These are phyloP conservation scores for Eumeta japonica DNA, from an alignment of 1,140 invertebrate species.

Conservation along the genomic window DNA sequence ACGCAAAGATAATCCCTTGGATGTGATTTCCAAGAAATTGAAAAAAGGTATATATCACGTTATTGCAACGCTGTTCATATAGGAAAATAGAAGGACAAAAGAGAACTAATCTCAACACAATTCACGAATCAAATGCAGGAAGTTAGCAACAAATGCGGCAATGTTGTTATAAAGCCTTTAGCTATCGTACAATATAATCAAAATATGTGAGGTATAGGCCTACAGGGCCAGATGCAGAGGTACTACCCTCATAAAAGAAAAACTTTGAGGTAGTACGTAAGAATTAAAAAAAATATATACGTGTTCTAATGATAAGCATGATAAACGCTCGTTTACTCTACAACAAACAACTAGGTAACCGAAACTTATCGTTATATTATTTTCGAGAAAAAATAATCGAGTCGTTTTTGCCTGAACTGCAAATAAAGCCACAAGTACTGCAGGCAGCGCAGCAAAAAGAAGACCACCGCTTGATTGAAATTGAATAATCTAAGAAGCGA, in stretches of 20 bases:
- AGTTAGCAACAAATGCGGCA: slow-evolving; percentile 17
- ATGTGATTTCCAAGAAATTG: no score
- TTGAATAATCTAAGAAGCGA: slow-evolving; percentile 1
- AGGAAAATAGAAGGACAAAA: no score
- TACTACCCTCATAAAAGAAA: slow-evolving; percentile 30
- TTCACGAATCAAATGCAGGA: no score
- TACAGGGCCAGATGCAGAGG: slow-evolving; percentile 26
- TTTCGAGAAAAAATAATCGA: slow-evolving; percentile 4
- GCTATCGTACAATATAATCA: slow-evolving; percentile 27
- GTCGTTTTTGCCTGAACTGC: slow-evolving; percentile 2
- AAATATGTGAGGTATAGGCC: slow-evolving; percentile 24
- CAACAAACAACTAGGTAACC: not conserved
- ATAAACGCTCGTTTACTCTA: no score
- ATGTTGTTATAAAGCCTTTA: slow-evolving; percentile 17
- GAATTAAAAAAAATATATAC: slow-evolving; percentile 21
- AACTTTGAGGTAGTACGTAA: slow-evolving; percentile 29
- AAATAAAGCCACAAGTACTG: not conserved
- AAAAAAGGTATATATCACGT: no score
- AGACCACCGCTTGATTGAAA: not conserved
- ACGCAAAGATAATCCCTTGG: no score
- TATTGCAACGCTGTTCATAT: no score
- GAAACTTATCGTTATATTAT: slow-evolving; percentile 2
- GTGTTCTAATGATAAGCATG: slow-evolving; percentile 16
- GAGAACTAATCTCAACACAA: no score
- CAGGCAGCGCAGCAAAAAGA: slow-evolving; percentile 1